Conservation (phyloP, 2,113 vertebrate genomes). For the Salvelinus sp. region DNA sequence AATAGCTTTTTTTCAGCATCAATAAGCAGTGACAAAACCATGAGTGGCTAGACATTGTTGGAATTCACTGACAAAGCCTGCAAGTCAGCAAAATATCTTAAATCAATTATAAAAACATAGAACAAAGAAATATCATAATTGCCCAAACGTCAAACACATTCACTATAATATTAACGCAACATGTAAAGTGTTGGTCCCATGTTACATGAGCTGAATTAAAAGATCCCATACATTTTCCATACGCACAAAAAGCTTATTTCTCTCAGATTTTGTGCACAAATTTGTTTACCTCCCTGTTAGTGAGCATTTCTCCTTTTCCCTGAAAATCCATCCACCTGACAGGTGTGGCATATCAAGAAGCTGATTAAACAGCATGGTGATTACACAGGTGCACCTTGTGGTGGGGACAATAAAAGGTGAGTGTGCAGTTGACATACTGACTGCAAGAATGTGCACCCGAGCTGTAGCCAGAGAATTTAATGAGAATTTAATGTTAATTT, state of each 20-base stretch:
- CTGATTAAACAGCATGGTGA: too few species aligned
- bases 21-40: background rate
- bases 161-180: background rate
- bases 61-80: background rate
- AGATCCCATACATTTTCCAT: too few species aligned
- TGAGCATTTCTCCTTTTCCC: background rate
- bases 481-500: too few species aligned
- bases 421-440: background rate
- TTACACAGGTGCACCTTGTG: too few species aligned
- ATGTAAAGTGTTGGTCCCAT: too few species aligned
- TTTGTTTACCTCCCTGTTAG: too few species aligned
- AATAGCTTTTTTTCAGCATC: background rate
- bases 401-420: background rate
- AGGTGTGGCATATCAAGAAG: too few species aligned
- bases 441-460: too few species aligned
- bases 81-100: background rate
- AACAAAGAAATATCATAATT: background rate
- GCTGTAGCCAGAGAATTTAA: too few species aligned
- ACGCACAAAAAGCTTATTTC: too few species aligned
- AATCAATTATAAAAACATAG: slow-evolving; percentile 2
- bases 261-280: too few species aligned
- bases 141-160: background rate
- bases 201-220: too few species aligned
- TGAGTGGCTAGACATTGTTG: background rate
- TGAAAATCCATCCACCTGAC: background rate